Base-by-base conservation (phyloP, 2,888 invertebrate species). In the Sceliomorpha sp. region DNA sequence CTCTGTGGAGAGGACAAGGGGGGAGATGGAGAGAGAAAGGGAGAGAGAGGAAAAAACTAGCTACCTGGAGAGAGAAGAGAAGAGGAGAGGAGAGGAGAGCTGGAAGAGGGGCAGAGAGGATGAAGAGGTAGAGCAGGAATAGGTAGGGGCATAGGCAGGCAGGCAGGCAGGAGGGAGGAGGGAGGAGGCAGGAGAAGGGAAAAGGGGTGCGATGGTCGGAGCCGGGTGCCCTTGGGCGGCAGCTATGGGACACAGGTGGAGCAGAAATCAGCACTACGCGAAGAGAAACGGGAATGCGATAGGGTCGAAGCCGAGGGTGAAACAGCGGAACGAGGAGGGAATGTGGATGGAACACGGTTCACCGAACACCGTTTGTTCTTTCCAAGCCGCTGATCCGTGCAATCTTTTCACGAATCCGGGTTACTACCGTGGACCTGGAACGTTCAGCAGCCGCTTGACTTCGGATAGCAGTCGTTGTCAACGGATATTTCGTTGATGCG, bases 331-430 rank as follows among this genome's bases (percentile, higher is more conserved):
- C 44, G 71, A 55, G 59, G 51, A 48, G 55, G 68, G 71, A 58
- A 64, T 77, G 82, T 74, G 83, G 78, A 83, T 82, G 77, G 78
- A 80, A 76, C 80, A 85, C 81, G 81, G 82, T 86, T 79, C 81
- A 82, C 77, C 77, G 82, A 85, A 82, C 85, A 83, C 84, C 86
- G 86, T 86, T 86, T 87, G 86, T 87, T 86, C 85, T 86, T 87
- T 86, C 85, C 86, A 75, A 80, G 77, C 79, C 84, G 82, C 74
- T 85, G 86, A 84, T 73, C 83, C 83, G 84, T 86, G 83, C 85
- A 84, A 87, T 86, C 86, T 87, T 86, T 87, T 86, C 85, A 83
- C 84, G 84, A 86, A 86, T 86, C 84, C 85, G 83, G 80, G 84
- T 81, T 83, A 83, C 83, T 77, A 77, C 76, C 70, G 64, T 72